Conservation (phyloP, 2,113 vertebrate genomes). For the Centropristis striata region DNA sequence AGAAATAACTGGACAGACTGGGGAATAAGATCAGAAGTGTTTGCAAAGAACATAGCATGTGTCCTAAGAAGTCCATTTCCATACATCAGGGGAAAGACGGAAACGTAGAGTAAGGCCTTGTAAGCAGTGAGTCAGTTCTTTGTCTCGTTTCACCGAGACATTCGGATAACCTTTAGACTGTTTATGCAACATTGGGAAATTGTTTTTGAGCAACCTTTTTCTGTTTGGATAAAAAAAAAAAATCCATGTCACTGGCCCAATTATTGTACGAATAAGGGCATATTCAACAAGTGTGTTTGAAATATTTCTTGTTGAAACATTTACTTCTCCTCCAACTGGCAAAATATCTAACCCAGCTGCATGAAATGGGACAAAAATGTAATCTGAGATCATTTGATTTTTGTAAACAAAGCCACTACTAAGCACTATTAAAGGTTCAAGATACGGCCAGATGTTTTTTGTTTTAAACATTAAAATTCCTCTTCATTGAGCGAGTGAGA, state of each 20-base stretch:
- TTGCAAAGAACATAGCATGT: neutral
- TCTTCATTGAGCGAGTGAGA: too few species aligned
- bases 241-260: neutral
- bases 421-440: too few species aligned
- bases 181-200: conserved; percentile 23
- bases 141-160: neutral
- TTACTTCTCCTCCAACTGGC: neutral
- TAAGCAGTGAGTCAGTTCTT: conserved; percentile 27
- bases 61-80: neutral
- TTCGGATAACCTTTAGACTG: conserved; percentile 3
- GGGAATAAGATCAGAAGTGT: neutral
- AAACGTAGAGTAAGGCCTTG: neutral
- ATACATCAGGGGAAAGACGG: neutral
- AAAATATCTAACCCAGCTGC: neutral
- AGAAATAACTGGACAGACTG: neutral
- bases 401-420: conserved; percentile 4
- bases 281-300: neutral
- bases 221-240: conserved; percentile 17
- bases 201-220: neutral
- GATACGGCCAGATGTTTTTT: too few species aligned
- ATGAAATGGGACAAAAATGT: neutral
- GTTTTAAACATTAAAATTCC: too few species aligned
- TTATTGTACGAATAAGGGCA: conserved; percentile 20
- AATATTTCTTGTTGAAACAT: neutral
- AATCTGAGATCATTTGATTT: neutral